Percentiles rank a stretch among this genome's conserved stretches.
Conservation (phyloP, 2,888 invertebrate genomes). For the Drosophila pseudotalamancana region DNA sequence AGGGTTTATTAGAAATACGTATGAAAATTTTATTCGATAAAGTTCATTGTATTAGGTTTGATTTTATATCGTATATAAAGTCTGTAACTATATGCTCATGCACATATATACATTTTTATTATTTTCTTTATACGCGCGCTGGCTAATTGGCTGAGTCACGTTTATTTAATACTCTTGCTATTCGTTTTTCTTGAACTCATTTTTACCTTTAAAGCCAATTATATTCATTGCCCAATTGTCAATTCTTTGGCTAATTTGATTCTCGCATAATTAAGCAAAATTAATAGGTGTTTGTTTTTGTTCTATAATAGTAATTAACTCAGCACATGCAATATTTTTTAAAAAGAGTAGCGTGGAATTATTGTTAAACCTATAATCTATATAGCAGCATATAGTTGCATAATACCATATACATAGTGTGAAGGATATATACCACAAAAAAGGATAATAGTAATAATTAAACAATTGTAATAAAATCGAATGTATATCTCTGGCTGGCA, state of each 20-base stretch:
- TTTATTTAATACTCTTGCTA: slow-evolving; percentile 31
- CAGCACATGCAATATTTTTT: slow-evolving; percentile 28
- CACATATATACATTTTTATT: slow-evolving; percentile 8
- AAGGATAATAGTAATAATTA: not conserved
- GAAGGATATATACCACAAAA: slow-evolving; percentile 18
- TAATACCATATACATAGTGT: slow-evolving; percentile 56
- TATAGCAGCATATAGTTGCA: slow-evolving; percentile 59
- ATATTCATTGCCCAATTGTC: slow-evolving; percentile 50
- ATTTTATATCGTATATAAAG: slow-evolving; percentile 28
- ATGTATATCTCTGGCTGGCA: slow-evolving; percentile 38
- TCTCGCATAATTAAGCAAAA: slow-evolving; percentile 54
- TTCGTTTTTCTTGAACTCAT: slow-evolving; percentile 1
- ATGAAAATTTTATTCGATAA: slow-evolving; percentile 80
- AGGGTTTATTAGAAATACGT: slow-evolving; percentile 76
- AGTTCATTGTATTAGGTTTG: slow-evolving; percentile 73
- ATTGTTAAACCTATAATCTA: slow-evolving; percentile 40
- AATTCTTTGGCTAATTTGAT: slow-evolving; percentile 76
- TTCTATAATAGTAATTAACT: slow-evolving; percentile 27
- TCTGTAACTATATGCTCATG: slow-evolving; percentile 12
- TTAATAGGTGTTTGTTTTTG: slow-evolving; percentile 9
- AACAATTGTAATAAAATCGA: slow-evolving; percentile 67
- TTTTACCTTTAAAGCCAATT: slow-evolving; percentile 64
- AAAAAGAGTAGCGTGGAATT: slow-evolving; percentile 40
- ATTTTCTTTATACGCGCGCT: slow-evolving; percentile 29
- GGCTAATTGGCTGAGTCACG: slow-evolving; percentile 26